These are phyloP conservation scores for Diarsia rubi DNA, from an alignment of 2,888 invertebrate species.

Conservation along the genomic window DNA sequence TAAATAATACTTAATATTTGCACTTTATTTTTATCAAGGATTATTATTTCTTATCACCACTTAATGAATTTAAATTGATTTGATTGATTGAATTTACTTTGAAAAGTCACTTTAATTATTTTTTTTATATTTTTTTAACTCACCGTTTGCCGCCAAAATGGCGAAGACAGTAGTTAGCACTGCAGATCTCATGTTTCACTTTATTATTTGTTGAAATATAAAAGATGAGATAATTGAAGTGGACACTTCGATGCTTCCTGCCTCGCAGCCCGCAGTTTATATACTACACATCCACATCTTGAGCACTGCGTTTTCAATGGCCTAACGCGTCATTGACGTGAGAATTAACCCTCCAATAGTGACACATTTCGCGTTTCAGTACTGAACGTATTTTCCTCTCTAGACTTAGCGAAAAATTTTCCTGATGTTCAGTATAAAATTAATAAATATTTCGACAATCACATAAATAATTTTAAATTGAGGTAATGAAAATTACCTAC, in stretches of 20 bases:
- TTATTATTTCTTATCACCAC: conserved; percentile 21
- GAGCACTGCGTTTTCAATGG: conserved; percentile 85
- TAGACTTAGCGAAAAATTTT: conserved; percentile 8
- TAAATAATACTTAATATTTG: background rate
- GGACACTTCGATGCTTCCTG: conserved; percentile 80
- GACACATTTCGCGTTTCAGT: conserved; percentile 53
- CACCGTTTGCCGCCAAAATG: conserved; percentile 84
- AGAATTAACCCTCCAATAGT: conserved; percentile 81
- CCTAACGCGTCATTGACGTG: conserved; percentile 82
- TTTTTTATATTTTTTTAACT: conserved; percentile 70
- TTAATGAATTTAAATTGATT: conserved; percentile 28
- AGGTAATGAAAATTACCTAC: background rate
- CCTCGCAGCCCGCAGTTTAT: conserved; percentile 82
- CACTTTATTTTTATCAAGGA: conserved; percentile 18
- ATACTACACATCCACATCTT: conserved; percentile 86
- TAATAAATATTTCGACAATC: background rate
- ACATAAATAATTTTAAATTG: background rate
- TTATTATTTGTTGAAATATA: conserved; percentile 60
- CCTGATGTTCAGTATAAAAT: background rate
- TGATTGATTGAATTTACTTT: conserved; percentile 26
- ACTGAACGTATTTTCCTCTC: conserved; percentile 33
- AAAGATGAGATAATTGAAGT: conserved; percentile 64
- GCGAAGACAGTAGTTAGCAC: conserved; percentile 73
- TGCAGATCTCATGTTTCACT: conserved; percentile 78
- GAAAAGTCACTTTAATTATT: conserved; percentile 27